Evolutionary conservation across 2,888 invertebrate species (phyloP).

Genomic region (Kryphioiulus occultus): DNA sequence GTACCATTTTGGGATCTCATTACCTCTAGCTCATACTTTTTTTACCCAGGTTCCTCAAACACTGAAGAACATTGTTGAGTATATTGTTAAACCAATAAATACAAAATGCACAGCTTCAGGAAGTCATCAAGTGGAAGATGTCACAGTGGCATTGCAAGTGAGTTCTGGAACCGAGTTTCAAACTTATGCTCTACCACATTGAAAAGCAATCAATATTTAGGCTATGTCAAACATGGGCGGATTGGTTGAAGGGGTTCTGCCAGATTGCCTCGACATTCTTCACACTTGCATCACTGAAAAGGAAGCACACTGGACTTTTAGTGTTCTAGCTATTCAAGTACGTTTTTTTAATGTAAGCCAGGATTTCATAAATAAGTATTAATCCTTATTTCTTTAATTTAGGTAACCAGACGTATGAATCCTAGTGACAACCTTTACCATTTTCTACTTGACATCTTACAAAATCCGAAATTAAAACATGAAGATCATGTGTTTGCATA

Average conservation of each 20-base stretch:
- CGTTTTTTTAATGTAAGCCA: not conserved
- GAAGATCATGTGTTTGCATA: slow-evolving; percentile 37
- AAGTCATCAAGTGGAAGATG: not conserved
- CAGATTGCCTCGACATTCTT: not conserved
- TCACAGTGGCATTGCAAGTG: not conserved
- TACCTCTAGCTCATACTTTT: too few relatives aligned
- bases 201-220: not conserved
- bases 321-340: slow-evolving; percentile 18
- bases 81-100: not conserved
- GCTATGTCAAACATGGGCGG: not conserved
- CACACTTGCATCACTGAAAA: not conserved
- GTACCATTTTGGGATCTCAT: too few relatives aligned
- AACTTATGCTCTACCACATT: not conserved
- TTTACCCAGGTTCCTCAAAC: not conserved
- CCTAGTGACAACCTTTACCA: not conserved
- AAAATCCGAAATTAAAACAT: slow-evolving; percentile 38
- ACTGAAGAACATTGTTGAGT: not conserved
- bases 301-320: not conserved
- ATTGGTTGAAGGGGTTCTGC: not conserved
- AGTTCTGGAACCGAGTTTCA: not conserved
- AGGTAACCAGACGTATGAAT: not conserved
- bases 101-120: not conserved
- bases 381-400: not conserved
- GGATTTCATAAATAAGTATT: not conserved
- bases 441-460: not conserved